A percentile compares a stretch with the other conserved stretches of the same genome.
Evolutionary conservation across 2,888 invertebrate species (phyloP).

Genomic region (Phytoseiulus persimilis): DNA sequence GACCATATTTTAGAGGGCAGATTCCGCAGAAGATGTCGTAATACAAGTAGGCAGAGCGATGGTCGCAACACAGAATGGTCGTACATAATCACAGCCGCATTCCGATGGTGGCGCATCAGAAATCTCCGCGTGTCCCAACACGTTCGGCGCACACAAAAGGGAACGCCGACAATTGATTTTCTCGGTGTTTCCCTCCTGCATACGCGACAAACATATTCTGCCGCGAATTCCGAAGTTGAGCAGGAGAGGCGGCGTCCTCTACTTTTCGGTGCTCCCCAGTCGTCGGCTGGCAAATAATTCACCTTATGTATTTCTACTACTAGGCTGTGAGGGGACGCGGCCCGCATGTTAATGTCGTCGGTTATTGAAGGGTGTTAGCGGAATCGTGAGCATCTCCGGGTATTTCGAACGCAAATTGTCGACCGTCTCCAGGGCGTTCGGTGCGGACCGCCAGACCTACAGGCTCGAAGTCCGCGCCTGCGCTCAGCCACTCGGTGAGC

Average conservation of each 20-base stretch:
- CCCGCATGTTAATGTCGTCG: conserved; percentile 5
- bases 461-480: not conserved
- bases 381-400: conserved; percentile 5
- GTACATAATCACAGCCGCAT: not conserved
- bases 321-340: not conserved
- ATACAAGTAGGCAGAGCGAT: not conserved
- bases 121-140: not conserved
- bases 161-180: not conserved
- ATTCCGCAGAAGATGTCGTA: not conserved
- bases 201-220: not conserved
- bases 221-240: not conserved
- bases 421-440: not conserved
- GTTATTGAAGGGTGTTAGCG: conserved; percentile 5
- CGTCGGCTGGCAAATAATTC: not conserved
- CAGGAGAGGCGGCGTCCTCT: not conserved
- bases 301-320: not conserved
- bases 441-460: not conserved
- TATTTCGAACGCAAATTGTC: not conserved
- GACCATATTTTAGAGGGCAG: not conserved
- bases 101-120: not conserved
- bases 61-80: not conserved
- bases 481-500: not conserved
- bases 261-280: not conserved
- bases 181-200: not conserved
- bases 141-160: not conserved